phyloP scores from a whole-genome alignment of 2,113 vertebrate genomes.

The Ancistrus triradiatus region DNA sequence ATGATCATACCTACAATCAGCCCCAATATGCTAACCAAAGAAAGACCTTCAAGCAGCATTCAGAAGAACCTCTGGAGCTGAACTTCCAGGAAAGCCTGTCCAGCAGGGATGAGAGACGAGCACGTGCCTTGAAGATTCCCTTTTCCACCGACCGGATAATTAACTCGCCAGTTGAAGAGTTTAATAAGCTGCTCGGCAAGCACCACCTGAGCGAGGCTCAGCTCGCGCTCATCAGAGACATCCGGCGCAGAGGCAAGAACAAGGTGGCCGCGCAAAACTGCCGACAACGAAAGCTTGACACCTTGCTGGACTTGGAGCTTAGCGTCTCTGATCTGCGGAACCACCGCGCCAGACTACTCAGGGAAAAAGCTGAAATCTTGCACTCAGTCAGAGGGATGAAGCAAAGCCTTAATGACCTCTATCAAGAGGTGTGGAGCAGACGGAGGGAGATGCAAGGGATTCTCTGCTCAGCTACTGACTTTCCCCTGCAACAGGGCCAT shows the following conservation, averaged over 20 bases:
- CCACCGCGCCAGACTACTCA: slow-evolving; percentile 76
- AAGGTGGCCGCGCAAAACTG: slow-evolving; percentile 97
- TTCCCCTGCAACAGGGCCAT: slow-evolving; percentile 73
- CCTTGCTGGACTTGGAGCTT: slow-evolving; percentile 78
- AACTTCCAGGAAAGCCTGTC: slow-evolving; percentile 72
- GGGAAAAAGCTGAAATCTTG: slow-evolving; percentile 83
- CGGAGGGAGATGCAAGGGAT: slow-evolving; percentile 80
- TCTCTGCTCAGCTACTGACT: slow-evolving; percentile 75
- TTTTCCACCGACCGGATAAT: slow-evolving; percentile 91
- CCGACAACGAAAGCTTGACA: slow-evolving; percentile 85
- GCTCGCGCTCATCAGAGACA: slow-evolving; percentile 85
- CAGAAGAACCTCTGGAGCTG: slow-evolving; percentile 7
- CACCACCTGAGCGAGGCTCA: slow-evolving; percentile 83
- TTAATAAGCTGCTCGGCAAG: slow-evolving; percentile 84
- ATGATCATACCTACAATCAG: slow-evolving; percentile 96
- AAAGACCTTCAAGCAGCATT: slow-evolving; percentile 39
- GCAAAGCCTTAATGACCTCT: slow-evolving; percentile 77
- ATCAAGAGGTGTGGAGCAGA: slow-evolving; percentile 84
- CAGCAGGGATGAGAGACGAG: slow-evolving; percentile 80
- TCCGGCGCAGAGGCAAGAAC: slow-evolving; percentile 92
- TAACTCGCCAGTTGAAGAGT: slow-evolving; percentile 90
- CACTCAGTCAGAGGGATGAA: slow-evolving; percentile 85
- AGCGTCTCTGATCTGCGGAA: slow-evolving; percentile 79
- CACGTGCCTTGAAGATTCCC: slow-evolving; percentile 82
- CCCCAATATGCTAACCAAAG: slow-evolving; percentile 64